Evolutionary conservation across 2,797 vertebrate genomes (phyloP).

Genomic region (Phylloscopus collybita): DNA sequence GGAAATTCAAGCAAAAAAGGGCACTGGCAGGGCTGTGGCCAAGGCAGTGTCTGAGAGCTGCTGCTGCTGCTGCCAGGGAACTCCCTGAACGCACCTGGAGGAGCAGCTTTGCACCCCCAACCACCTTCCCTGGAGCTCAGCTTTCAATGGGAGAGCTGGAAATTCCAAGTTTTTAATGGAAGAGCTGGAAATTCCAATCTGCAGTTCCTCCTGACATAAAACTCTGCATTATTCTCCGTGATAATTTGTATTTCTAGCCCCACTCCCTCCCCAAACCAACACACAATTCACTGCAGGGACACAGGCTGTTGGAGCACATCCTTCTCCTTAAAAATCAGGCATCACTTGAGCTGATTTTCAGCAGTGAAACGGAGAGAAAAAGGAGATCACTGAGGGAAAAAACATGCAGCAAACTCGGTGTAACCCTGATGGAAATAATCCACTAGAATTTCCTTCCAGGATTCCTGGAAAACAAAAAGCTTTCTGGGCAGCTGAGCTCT

Average conservation of each 20-base stretch:
- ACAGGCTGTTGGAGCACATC: background rate
- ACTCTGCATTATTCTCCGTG: background rate
- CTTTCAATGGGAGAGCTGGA: background rate
- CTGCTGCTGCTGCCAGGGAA: background rate
- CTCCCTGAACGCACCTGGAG: background rate
- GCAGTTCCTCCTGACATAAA: background rate
- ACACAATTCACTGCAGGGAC: background rate
- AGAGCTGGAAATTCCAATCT: background rate
- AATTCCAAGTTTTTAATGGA: background rate
- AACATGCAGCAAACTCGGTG: slow-evolving; percentile 12
- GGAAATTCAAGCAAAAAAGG: background rate
- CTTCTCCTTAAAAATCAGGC: background rate
- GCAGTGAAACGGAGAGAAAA: slow-evolving; percentile 8
- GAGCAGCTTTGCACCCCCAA: background rate
- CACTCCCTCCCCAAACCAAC: background rate
- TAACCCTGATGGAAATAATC: background rate
- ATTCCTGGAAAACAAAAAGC: background rate
- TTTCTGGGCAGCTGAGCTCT: background rate
- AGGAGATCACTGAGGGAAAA: background rate
- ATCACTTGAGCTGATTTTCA: background rate
- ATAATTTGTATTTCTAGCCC: background rate
- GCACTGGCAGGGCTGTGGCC: background rate
- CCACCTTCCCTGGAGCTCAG: background rate
- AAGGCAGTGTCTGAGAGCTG: background rate
- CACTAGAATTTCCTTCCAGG: background rate